Evolutionary conservation across 2,888 invertebrate genomes (phyloP), one percentile per base, ranked within the genome.

Genomic region (Drosophila kanekoi): DNA sequence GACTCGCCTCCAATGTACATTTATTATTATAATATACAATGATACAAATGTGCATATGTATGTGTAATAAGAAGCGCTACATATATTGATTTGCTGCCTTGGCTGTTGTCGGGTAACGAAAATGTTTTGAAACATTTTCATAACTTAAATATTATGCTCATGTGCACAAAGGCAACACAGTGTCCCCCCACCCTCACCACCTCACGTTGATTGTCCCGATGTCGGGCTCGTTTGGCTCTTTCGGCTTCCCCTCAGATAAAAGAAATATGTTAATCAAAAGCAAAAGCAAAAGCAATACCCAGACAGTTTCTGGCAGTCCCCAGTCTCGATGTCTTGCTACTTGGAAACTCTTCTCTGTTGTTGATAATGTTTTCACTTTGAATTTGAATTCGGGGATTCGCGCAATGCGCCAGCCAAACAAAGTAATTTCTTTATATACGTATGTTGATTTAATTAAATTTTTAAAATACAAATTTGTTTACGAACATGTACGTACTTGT

Each of bases 371-470:
- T 70, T 43, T 59, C 54, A 44, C 62, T 53, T 48, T 44, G 54
- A 60, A 60, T 70, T 63, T 54, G 32, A 57, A 47, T 44, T 59
- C 33, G 45, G 20, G 45, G 13, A 56, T 48, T 73, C 73, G 40
- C 32, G 68, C 68, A 53, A 57, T 70, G 66, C 57, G 53, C 45
- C n/a, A n/a, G 53, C 54, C 41, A 63, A 78, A 64, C 45, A 76
- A 79, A 62, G 64, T 59, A 60, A 77, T 62, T 68, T 66, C 53
- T 58, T 68, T 72, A 65, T 68, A 18, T 40, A 40, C 44, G 60
- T 69, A 72, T 77, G 78, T 61, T 77, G 81, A 81, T 77, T 81
- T 78, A 78, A 78, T 78, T 78, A 81, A 78, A 80, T 78, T 80
- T 69, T 62, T 54, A 63, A 59, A 28, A 28, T 28, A 28, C 28